A percentile compares a stretch with the other conserved stretches of the same genome.
Conservation (phyloP, 2,888 invertebrate genomes). For the Lasioglossum oenotherae region DNA sequence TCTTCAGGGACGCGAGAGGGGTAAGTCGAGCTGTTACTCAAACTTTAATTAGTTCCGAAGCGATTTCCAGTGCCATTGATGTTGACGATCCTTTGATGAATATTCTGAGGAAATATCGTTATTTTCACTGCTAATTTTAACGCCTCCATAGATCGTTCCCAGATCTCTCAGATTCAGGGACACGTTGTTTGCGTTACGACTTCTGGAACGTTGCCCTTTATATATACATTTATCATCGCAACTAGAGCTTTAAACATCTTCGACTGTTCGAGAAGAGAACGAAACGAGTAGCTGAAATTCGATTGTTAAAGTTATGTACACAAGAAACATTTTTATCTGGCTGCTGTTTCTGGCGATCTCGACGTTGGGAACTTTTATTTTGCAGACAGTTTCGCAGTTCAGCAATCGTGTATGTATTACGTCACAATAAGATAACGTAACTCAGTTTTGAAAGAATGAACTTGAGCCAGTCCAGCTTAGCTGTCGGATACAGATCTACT, state of each 20-base stretch:
- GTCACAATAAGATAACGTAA: neutral
- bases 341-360: too few species aligned
- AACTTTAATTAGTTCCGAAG: neutral
- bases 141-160: neutral
- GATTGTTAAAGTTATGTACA: too few species aligned
- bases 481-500: neutral
- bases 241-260: neutral
- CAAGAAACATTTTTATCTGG: neutral
- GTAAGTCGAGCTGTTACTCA: constrained; percentile 86
- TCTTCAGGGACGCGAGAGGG: constrained; percentile 96
- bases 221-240: neutral
- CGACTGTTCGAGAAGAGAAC: neutral
- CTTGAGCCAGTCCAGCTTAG: neutral
- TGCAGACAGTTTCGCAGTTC: too few species aligned
- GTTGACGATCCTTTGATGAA: neutral
- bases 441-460: neutral
- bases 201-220: neutral
- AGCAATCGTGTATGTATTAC: too few species aligned
- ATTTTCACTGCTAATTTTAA: neutral
- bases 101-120: neutral
- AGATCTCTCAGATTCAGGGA: neutral
- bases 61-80: neutral
- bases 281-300: too few species aligned
- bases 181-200: neutral
- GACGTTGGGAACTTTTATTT: neutral